These are phyloP conservation scores for Caenorhabditis becei DNA, from an alignment of 2,888 invertebrate genomes.

Conservation along the genomic window DNA sequence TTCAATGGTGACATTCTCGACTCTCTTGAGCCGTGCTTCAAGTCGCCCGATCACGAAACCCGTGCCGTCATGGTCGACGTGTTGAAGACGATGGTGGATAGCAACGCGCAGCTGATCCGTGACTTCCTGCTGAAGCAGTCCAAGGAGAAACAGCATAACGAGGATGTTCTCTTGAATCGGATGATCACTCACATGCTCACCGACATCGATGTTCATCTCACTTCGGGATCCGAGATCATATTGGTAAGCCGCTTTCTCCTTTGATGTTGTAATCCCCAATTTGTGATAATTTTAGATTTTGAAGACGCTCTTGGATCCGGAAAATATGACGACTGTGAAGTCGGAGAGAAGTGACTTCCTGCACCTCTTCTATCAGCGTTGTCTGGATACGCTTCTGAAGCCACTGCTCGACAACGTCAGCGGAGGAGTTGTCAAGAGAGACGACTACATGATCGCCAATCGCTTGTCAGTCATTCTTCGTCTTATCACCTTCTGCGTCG, in stretches of 20 bases:
- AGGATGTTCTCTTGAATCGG: constrained; percentile 91
- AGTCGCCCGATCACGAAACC: constrained; percentile 90
- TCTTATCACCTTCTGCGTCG: constrained; percentile 96
- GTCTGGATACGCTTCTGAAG: constrained; percentile 95
- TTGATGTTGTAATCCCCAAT: too few species aligned
- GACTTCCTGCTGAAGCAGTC: constrained; percentile 97
- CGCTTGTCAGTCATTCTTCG: constrained; percentile 94
- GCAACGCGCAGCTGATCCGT: constrained; percentile 95
- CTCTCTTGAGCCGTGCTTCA: constrained; percentile 79
- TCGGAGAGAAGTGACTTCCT: constrained; percentile 98
- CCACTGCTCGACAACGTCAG: constrained; percentile 93
- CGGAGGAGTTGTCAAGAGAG: constrained; percentile 82
- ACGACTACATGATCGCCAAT: constrained; percentile 96
- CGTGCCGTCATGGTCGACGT: constrained; percentile 95
- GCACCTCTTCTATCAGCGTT: constrained; percentile 98
- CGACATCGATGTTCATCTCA: constrained; percentile 93
- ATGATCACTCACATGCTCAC: constrained; percentile 98
- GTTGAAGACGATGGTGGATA: constrained; percentile 97
- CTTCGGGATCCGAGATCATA: constrained; percentile 95
- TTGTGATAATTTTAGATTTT: constrained; percentile 73
- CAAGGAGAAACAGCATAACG: constrained; percentile 86
- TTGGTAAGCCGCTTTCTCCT: constrained; percentile 86
- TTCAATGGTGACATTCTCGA: constrained; percentile 77
- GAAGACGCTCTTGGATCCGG: constrained; percentile 77
- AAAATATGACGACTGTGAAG: constrained; percentile 84